Base-by-base conservation (phyloP, 2,113 vertebrate species). In the Aplodontia rufa region DNA sequence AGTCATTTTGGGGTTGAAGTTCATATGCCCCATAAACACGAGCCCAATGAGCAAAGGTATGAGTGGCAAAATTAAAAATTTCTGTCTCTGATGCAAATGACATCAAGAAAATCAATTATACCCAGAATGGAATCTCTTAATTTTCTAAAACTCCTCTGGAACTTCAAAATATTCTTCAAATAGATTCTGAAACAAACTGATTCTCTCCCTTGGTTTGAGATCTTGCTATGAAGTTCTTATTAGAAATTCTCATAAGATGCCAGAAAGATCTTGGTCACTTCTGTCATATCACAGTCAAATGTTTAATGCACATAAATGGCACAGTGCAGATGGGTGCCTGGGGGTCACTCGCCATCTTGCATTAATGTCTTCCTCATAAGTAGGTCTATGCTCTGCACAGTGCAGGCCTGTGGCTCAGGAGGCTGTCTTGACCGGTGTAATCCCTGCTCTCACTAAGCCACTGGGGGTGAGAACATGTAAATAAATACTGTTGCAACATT, bases 101-200 rank as follows among this genome's bases (percentile, higher is more conserved):
- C 45, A 53, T 74, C 16, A 64, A 88, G 47, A 81, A 85, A 80
- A 94, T 84, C 58, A 87, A 37, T 87, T 93, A 68, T 37, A 79
- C 69, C 37, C 66, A 37, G 28, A 81, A 64, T 86, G 42, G 69
- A 81, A 90, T 90, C 49, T 82, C 45, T 49, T 78, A 35, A 68
- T 96, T 95, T 96, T 90, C 72, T 74, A 55, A 86, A 81, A 79
- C 35, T 49, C 75, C 86, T 88, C 40, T 20, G 28, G 72, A 74
- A 82, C 8, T 62, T 49, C n/a, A 89, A 94, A 92, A 53, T 79
- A 79, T 24, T 79, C 92, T 93, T 91, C 81, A 80, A 47, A 16
- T 51, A 69, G 49, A 92, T 89, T 74, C 17, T 86, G 68, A 96
- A 88, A 66, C 24, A 79, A 88, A 64, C 5, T 8, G 5, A 5